These are phyloP conservation scores for Caerostris darwini DNA, from an alignment of 1,140 invertebrate species.

Conservation along the genomic window DNA sequence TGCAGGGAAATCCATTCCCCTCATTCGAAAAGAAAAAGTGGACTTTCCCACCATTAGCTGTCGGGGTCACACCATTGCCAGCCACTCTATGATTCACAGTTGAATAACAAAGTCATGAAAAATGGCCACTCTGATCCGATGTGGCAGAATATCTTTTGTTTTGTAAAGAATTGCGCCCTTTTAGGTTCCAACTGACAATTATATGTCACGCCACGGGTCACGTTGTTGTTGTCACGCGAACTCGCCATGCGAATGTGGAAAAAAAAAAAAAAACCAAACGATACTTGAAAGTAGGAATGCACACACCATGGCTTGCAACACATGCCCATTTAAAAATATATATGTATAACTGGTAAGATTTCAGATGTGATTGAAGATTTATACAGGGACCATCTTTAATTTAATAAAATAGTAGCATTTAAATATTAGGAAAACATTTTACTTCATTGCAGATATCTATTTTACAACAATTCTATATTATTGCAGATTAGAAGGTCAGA, in stretches of 20 bases:
- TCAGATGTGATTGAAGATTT: too few relatives aligned
- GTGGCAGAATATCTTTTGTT: slow-evolving; percentile 31
- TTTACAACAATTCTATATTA: too few relatives aligned
- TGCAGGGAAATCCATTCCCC: background rate
- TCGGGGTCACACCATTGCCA: background rate
- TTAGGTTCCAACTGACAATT: slow-evolving; percentile 1
- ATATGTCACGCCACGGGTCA: slow-evolving; percentile 29
- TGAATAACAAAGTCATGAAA: slow-evolving; percentile 27
- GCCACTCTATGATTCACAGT: slow-evolving; percentile 24
- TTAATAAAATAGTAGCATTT: too few relatives aligned
- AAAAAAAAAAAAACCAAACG: too few relatives aligned
- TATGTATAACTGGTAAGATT: too few relatives aligned
- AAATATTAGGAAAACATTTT: too few relatives aligned
- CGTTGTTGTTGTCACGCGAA: background rate
- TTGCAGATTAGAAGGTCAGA: too few relatives aligned
- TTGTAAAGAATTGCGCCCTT: slow-evolving; percentile 30
- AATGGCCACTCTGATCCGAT: background rate
- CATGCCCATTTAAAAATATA: too few relatives aligned
- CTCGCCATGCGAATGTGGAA: background rate
- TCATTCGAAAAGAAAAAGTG: background rate
- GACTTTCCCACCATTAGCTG: slow-evolving; percentile 7
- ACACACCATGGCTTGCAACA: too few relatives aligned
- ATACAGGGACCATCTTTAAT: too few relatives aligned
- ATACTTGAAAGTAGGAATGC: too few relatives aligned
- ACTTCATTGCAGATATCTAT: too few relatives aligned